Evolutionary conservation across 2,797 vertebrate species (phyloP).

Genomic region (Emys orbicularis): DNA sequence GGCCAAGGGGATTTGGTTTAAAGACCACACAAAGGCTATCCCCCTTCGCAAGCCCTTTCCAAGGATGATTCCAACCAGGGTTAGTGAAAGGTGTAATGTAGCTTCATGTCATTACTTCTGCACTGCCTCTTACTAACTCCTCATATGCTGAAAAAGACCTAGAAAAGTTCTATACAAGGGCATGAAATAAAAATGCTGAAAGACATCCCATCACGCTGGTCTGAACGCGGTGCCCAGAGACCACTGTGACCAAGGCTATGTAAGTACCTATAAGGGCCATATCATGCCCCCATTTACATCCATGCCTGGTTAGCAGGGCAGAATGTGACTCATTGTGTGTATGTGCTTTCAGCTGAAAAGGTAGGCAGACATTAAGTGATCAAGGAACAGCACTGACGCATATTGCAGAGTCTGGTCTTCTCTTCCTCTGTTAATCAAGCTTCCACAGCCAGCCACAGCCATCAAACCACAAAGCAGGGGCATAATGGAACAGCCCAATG

Average conservation of each 20-base stretch:
- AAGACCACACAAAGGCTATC: neutral
- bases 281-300: neutral
- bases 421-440: neutral
- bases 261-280: accelerated
- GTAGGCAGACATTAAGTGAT: neutral
- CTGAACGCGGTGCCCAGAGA: neutral
- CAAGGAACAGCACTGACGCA: neutral
- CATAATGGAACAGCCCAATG: neutral
- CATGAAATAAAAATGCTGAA: neutral
- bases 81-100: neutral
- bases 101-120: neutral
- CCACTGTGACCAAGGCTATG: neutral
- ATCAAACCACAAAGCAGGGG: neutral
- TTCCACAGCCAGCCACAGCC: neutral
- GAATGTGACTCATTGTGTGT: neutral
- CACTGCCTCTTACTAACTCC: neutral
- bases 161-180: neutral
- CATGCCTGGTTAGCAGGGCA: neutral
- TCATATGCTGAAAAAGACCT: neutral
- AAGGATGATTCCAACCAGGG: neutral
- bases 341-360: neutral
- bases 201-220: accelerated
- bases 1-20: neutral
- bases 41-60: neutral
- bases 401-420: neutral